phyloP scores from a whole-genome alignment of 2,888 invertebrate species.

The Portevinia maculata region DNA sequence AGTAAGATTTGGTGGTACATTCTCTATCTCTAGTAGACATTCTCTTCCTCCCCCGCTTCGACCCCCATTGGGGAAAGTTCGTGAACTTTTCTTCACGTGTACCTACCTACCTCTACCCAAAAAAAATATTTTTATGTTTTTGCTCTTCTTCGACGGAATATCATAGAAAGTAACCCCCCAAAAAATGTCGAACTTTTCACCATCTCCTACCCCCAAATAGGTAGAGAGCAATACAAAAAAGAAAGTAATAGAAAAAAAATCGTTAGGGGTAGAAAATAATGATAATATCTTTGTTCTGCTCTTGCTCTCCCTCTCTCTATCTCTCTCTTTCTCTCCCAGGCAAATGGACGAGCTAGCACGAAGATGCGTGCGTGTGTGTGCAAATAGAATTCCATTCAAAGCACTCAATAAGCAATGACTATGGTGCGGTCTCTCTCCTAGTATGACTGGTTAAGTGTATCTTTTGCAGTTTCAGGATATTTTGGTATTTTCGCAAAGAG shows the following conservation, averaged over 20 bases:
- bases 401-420: slow-evolving; percentile 72
- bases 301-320: slow-evolving; percentile 52
- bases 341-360: slow-evolving; percentile 14
- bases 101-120: not conserved
- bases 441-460: slow-evolving; percentile 72
- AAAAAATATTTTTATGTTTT: not conserved
- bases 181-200: slow-evolving; percentile 29
- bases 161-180: slow-evolving; percentile 19
- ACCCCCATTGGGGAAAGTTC: slow-evolving; percentile 21
- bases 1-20: slow-evolving; percentile 43
- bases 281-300: slow-evolving; percentile 62
- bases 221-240: not conserved
- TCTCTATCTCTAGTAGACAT: slow-evolving; percentile 28
- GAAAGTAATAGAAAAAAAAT: slow-evolving; percentile 1
- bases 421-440: slow-evolving; percentile 71
- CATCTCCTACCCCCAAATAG: slow-evolving; percentile 13
- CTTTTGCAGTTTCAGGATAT: slow-evolving; percentile 74
- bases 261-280: slow-evolving; percentile 55
- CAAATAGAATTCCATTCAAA: slow-evolving; percentile 68
- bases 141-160: not conserved
- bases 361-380: slow-evolving; percentile 47
- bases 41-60: slow-evolving; percentile 46
- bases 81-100: slow-evolving; percentile 23
- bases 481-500: slow-evolving; percentile 73
- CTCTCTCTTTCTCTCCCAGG: slow-evolving; percentile 44